Conservation (phyloP, 1,140 invertebrate genomes). For the Metopolophium dirhodum region DNA sequence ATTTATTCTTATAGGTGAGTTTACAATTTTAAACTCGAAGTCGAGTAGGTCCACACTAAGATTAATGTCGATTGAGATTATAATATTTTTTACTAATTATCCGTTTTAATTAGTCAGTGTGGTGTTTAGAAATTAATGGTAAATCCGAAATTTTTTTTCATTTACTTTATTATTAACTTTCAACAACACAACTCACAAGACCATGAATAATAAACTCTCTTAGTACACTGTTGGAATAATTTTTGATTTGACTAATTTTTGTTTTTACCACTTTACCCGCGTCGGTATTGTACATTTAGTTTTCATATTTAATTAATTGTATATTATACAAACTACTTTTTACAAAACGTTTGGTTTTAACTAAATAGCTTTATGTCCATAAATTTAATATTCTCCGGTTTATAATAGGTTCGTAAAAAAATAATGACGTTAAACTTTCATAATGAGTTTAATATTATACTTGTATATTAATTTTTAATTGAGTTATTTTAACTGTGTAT, state of each 20-base stretch:
- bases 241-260: background rate
- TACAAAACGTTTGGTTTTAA: background rate
- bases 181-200: background rate
- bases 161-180: background rate
- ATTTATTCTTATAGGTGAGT: background rate
- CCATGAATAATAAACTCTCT: background rate
- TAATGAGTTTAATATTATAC: background rate
- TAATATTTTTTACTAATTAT: background rate
- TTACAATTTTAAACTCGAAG: background rate
- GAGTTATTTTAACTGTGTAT: background rate
- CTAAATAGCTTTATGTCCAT: background rate
- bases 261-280: background rate
- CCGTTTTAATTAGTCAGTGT: background rate
- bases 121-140: background rate
- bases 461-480: background rate
- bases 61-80: background rate
- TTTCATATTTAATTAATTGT: slow-evolving; percentile 9
- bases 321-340: background rate
- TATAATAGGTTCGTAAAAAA: background rate
- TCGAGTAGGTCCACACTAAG: background rate
- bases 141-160: background rate
- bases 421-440: background rate
- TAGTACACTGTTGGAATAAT: background rate
- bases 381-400: background rate
- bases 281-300: background rate